Conservation (phyloP, 2,888 invertebrate species). For the Clitarchus hookeri region DNA sequence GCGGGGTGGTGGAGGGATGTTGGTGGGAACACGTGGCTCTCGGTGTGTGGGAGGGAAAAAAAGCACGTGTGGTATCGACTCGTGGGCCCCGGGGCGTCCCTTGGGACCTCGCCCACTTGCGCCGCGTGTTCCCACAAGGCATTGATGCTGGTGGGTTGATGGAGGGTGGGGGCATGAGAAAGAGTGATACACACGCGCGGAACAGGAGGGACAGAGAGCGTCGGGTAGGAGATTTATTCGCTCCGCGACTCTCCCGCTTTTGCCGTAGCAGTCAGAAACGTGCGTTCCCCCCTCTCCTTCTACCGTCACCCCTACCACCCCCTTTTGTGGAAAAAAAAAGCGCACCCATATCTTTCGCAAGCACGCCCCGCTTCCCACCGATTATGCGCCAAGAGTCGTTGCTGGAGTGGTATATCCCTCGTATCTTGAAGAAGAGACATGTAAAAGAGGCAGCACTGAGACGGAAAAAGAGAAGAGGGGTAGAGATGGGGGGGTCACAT, state of each 20-base stretch:
- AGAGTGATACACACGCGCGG: background rate
- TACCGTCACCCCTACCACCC: background rate
- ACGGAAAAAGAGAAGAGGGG: too few relatives aligned
- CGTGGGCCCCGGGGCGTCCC: background rate
- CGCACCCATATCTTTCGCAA: background rate
- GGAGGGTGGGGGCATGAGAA: background rate
- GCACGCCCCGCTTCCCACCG: conserved; percentile 1
- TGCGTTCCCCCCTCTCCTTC: background rate
- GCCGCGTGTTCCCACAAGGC: background rate
- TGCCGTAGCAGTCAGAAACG: conserved; percentile 1
- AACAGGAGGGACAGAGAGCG: background rate
- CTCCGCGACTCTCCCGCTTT: background rate
- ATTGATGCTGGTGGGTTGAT: too few relatives aligned
- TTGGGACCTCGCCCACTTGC: background rate
- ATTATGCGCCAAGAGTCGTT: background rate
- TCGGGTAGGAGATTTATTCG: background rate
- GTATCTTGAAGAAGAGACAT: background rate
- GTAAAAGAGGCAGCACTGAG: too few relatives aligned
- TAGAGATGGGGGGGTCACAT: too few relatives aligned
- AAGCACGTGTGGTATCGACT: conserved; percentile 9
- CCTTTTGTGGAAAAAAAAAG: background rate
- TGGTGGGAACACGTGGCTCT: background rate
- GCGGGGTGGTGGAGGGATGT: background rate
- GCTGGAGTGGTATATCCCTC: background rate
- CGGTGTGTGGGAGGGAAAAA: background rate